Evolutionary conservation across 2,888 invertebrate genomes (phyloP), one percentile per base, ranked within the genome.

Genomic region (Xanthia icteritia): DNA sequence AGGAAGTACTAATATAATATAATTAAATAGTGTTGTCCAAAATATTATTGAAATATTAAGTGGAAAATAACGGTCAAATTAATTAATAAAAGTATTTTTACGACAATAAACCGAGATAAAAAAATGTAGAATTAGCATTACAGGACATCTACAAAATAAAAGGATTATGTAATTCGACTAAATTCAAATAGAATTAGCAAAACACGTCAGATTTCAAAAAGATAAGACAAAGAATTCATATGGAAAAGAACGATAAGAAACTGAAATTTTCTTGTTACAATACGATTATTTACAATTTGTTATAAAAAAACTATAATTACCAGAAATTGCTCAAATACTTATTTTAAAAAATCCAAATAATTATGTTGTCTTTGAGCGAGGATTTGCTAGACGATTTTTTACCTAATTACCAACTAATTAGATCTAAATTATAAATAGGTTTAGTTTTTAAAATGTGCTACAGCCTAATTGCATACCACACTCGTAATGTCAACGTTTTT

Each of bases 361-460:
- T 48, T 48, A 63, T 74, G 58, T 66, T 83, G 81, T 80, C 56
- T 86, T 90, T 89, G 88, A 88, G 88, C 88, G 73, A 69, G 64
- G 42, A 76, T 77, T 81, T 86, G 77, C 81, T 74, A 86, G 85
- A 84, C 84, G 72, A 71, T 56, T 75, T 68, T 84, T 77, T 77
- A 85, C 69, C 81, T 86, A 89, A 81, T 78, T 82, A 81, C 20
- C 13, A 81, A 39, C 79, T 88, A 81, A 77, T 83, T 81, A 85
- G 51, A 77, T 82, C 81, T 88, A 89, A 74, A 84, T 83, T 82
- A 86, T 86, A 83, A 90, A 90, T 89, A 90, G 82, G 81, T 83
- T 89, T 86, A 64, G 88, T 88, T 89, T 86, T 77, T 82, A 83
- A 85, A 88, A 85, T 73, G 64, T 83, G 74, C 48, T 36, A 63